phyloP scores from a whole-genome alignment of 2,797 vertebrate species.

The Pipistrellus pygmaeus region DNA sequence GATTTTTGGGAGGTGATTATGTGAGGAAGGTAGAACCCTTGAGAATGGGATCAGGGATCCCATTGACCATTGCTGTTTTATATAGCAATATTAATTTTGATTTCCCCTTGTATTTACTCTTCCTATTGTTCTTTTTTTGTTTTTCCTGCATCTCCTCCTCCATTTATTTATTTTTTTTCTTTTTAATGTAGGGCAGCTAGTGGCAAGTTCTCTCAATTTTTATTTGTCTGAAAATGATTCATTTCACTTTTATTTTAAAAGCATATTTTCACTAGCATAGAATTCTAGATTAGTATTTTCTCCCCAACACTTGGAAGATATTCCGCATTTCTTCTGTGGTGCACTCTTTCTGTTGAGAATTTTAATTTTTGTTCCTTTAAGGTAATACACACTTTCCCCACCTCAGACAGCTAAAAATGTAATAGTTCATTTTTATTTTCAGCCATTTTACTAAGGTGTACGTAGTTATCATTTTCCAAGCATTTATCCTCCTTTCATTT shows the following conservation, averaged over 20 bases:
- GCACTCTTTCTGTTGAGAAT: background rate
- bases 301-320: background rate
- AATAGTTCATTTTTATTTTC: background rate
- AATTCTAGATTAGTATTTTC: slow-evolving; percentile 1
- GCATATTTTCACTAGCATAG: background rate
- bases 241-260: background rate
- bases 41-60: background rate
- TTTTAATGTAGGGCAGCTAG: background rate
- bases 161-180: background rate
- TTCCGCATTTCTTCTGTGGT: background rate
- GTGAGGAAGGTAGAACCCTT: background rate
- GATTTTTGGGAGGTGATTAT: background rate
- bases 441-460: background rate
- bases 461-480: background rate
- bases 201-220: slow-evolving; percentile 3
- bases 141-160: background rate
- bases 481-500: background rate
- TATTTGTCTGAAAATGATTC: slow-evolving; percentile 23
- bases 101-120: background rate
- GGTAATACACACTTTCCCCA: background rate
- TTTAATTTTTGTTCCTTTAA: background rate
- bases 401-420: background rate
- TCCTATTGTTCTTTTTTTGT: background rate
- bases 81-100: background rate
- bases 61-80: background rate